Evolutionary conservation across 1,140 invertebrate species (phyloP).

Genomic region (Pseudomyrmex cubaensis): DNA sequence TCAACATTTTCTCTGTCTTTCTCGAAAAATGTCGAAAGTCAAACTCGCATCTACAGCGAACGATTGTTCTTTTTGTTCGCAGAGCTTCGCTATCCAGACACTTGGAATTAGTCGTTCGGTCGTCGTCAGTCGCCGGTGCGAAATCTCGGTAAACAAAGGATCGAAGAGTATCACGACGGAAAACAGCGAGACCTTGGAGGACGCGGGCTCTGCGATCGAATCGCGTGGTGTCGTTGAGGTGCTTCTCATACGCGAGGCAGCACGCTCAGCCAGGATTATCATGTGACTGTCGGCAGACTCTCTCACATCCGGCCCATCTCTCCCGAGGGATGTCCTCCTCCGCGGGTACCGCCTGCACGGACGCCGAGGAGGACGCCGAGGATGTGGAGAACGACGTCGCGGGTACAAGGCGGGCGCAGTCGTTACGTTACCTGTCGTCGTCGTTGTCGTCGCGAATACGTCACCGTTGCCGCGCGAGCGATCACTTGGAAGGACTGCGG

Average conservation of each 20-base stretch:
- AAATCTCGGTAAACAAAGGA: background rate
- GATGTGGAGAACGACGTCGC: slow-evolving; percentile 83
- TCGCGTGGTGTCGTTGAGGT: slow-evolving; percentile 4
- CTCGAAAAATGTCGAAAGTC: too few species aligned
- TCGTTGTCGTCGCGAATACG: slow-evolving; percentile 43
- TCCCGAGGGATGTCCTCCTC: slow-evolving; percentile 79
- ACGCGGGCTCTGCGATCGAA: slow-evolving; percentile 3
- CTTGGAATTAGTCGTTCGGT: background rate
- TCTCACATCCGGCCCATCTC: slow-evolving; percentile 18
- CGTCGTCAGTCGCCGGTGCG: background rate
- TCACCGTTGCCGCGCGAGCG: slow-evolving; percentile 62
- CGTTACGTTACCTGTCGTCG: slow-evolving; percentile 68
- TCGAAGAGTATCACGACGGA: background rate
- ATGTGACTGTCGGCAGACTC: slow-evolving; percentile 70
- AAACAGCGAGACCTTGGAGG: background rate
- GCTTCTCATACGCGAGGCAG: slow-evolving; percentile 5
- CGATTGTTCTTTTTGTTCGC: background rate
- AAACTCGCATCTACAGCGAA: background rate
- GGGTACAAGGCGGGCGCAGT: slow-evolving; percentile 60
- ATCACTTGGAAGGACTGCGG: slow-evolving; percentile 84
- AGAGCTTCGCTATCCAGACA: background rate
- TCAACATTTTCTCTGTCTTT: too few species aligned
- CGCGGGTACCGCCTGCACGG: slow-evolving; percentile 72
- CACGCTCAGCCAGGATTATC: background rate
- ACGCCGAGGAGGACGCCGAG: slow-evolving; percentile 83